These are phyloP conservation scores for Melanotaenia parkinsoni DNA, from an alignment of 2,797 vertebrate genomes.

Conservation along the genomic window DNA sequence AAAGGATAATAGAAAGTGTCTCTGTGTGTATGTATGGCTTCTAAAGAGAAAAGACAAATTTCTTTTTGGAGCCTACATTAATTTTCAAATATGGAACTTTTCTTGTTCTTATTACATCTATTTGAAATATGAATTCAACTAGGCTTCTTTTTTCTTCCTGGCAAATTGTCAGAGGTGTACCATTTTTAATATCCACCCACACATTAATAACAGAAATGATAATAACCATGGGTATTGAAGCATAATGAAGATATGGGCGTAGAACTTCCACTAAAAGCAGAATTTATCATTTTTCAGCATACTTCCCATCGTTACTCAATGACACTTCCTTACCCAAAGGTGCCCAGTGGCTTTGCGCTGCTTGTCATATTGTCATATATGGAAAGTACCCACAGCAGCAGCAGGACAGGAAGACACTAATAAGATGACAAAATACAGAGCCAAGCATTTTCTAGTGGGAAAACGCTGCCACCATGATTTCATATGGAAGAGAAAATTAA, in stretches of 20 bases:
- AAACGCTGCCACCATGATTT: slow-evolving; percentile 68
- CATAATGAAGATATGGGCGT: slow-evolving; percentile 45
- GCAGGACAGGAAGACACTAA: slow-evolving; percentile 75
- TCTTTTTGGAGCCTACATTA: slow-evolving; percentile 8
- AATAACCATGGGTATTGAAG: slow-evolving; percentile 50
- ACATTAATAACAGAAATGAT: slow-evolving; percentile 61
- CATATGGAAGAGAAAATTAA: slow-evolving; percentile 71
- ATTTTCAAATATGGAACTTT: slow-evolving; percentile 25
- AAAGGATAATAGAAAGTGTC: slow-evolving; percentile 22
- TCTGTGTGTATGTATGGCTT: slow-evolving; percentile 4
- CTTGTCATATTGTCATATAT: slow-evolving; percentile 72
- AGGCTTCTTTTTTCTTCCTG: slow-evolving; percentile 14
- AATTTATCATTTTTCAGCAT: slow-evolving; percentile 55
- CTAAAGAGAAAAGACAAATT: slow-evolving; percentile 35
- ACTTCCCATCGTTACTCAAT: slow-evolving; percentile 53
- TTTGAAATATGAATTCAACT: slow-evolving; percentile 34
- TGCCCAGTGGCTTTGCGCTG: slow-evolving; percentile 60
- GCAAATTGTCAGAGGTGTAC: slow-evolving; percentile 32
- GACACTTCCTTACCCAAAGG: slow-evolving; percentile 64
- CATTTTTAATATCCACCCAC: slow-evolving; percentile 43
- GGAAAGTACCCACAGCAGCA: slow-evolving; percentile 57
- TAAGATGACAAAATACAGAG: slow-evolving; percentile 78
- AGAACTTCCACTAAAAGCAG: slow-evolving; percentile 34
- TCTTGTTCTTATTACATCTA: slow-evolving; percentile 15
- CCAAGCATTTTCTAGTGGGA: slow-evolving; percentile 70